phyloP scores from a whole-genome alignment of 2,888 invertebrate genomes.

The Drosophila picticornis region DNA sequence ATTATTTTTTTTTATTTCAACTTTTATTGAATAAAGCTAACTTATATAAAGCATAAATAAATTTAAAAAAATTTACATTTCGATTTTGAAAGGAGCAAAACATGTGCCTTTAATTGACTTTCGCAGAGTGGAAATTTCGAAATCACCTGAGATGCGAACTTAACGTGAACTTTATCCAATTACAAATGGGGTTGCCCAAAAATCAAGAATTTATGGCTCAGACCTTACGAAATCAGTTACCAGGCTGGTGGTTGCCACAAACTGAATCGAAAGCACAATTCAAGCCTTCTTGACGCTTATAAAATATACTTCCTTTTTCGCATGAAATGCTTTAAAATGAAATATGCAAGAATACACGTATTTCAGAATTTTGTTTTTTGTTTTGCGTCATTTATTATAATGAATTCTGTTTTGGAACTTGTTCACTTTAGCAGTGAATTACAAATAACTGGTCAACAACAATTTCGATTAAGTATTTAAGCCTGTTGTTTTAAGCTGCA shows the following conservation, averaged over 20 bases:
- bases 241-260: background rate
- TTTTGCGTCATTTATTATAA: background rate
- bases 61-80: background rate
- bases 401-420: background rate
- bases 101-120: background rate
- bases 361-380: slow-evolving; percentile 6
- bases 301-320: background rate
- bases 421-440: background rate
- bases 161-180: background rate
- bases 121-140: background rate
- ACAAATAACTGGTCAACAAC: slow-evolving; percentile 3
- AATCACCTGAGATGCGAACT: background rate
- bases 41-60: background rate
- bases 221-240: slow-evolving; percentile 1
- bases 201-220: slow-evolving; percentile 8
- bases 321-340: slow-evolving; percentile 9
- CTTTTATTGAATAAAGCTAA: background rate
- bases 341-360: slow-evolving; percentile 21
- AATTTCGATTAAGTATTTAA: background rate
- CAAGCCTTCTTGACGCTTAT: background rate
- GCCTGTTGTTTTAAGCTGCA: background rate
- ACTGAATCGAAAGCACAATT: slow-evolving; percentile 4
- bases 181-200: slow-evolving; percentile 12
- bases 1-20: background rate
- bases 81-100: background rate